These are phyloP conservation scores for Ciconia nigra DNA, from an alignment of 2,797 vertebrate species.

Conservation along the genomic window DNA sequence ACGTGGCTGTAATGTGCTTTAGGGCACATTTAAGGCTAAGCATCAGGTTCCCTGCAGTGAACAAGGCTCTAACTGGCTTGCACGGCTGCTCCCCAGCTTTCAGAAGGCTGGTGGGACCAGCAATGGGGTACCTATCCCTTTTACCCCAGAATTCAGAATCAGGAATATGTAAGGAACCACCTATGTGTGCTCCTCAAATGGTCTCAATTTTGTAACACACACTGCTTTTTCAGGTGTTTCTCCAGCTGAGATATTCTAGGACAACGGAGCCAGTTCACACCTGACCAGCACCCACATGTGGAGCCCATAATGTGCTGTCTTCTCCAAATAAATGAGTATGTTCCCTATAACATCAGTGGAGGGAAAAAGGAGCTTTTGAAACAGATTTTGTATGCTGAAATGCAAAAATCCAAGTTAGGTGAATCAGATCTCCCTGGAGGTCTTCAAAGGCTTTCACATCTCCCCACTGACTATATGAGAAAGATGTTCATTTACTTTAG, in stretches of 20 bases:
- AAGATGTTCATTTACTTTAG: background rate
- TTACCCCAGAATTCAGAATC: background rate
- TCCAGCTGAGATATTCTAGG: background rate
- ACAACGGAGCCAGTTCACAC: background rate
- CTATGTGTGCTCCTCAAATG: background rate
- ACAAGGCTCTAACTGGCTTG: background rate
- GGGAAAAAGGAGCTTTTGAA: background rate
- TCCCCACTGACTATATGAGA: background rate
- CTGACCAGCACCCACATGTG: background rate
- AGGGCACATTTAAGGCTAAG: background rate
- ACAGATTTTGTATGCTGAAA: background rate
- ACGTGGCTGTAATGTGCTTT: rapidly evolving
- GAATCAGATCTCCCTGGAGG: background rate
- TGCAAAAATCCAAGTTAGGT: background rate
- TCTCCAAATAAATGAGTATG: background rate
- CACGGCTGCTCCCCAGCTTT: background rate
- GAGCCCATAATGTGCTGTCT: background rate
- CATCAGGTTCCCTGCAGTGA: background rate
- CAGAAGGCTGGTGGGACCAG: background rate
- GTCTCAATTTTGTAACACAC: background rate
- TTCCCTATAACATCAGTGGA: background rate
- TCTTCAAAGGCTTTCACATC: background rate
- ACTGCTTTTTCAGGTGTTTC: background rate
- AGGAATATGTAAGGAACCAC: background rate
- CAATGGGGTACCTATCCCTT: background rate